These are phyloP conservation scores for Tanytarsus gracilentus DNA, from an alignment of 2,888 invertebrate species.

Conservation along the genomic window DNA sequence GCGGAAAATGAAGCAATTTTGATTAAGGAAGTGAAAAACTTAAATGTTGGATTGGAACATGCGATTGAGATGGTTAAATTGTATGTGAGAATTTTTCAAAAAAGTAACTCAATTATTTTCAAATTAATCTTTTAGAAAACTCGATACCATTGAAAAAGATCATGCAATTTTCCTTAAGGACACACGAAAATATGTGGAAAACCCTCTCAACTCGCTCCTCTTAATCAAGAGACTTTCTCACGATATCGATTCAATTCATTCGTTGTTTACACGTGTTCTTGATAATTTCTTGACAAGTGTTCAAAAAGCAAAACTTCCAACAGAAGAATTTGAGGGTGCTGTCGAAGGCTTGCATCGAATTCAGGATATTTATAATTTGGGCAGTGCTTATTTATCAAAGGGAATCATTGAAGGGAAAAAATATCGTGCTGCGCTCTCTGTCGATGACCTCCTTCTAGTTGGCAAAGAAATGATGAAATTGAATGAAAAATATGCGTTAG, in stretches of 20 bases:
- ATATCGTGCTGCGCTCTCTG: background rate
- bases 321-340: background rate
- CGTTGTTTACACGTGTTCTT: background rate
- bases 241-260: background rate
- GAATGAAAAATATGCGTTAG: background rate
- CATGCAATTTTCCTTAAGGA: background rate
- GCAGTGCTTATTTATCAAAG: background rate
- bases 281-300: background rate
- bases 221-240: background rate
- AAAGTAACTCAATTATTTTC: background rate
- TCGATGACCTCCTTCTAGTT: background rate
- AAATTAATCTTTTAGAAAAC: background rate
- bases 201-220: background rate
- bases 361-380: background rate
- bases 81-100: background rate
- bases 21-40: background rate
- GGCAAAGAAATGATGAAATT: background rate
- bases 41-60: background rate
- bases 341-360: slow-evolving; percentile 4
- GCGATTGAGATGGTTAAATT: background rate
- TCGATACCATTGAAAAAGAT: background rate
- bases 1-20: background rate
- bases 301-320: background rate
- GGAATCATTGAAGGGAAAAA: slow-evolving; percentile 1
- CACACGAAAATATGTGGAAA: background rate